Conservation (phyloP, 2,888 invertebrate genomes). For the Pinctada fucata region DNA sequence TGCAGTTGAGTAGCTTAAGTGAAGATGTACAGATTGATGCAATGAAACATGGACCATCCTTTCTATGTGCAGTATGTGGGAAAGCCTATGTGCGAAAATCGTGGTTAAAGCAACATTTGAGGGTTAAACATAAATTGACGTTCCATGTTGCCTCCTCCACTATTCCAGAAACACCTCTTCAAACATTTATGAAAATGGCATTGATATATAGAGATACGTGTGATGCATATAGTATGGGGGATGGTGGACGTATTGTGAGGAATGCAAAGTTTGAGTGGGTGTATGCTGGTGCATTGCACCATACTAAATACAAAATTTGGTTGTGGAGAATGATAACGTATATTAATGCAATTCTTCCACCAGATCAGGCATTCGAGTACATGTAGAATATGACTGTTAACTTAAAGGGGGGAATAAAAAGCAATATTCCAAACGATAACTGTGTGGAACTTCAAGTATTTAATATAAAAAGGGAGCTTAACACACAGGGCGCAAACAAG, state of each 20-base stretch:
- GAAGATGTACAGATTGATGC: not conserved
- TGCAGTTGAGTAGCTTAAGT: too few species aligned
- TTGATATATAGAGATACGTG: not conserved
- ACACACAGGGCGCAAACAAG: slow-evolving; percentile 33
- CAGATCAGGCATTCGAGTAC: slow-evolving; percentile 17
- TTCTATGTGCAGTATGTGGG: not conserved
- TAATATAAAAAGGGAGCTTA: slow-evolving; percentile 28
- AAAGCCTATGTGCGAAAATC: not conserved
- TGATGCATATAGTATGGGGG: slow-evolving; percentile 1
- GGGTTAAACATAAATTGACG: too few species aligned
- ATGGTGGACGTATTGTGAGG: not conserved
- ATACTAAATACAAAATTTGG: slow-evolving; percentile 27
- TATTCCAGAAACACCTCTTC: too few species aligned
- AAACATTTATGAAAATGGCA: not conserved
- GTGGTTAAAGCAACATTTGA: too few species aligned
- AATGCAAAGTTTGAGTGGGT: too few species aligned
- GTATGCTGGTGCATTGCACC: not conserved
- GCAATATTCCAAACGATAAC: slow-evolving; percentile 31
- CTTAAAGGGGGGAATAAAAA: slow-evolving; percentile 13
- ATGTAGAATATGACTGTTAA: slow-evolving; percentile 27
- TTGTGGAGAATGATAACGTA: not conserved
- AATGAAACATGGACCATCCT: not conserved
- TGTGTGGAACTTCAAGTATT: slow-evolving; percentile 10
- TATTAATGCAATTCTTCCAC: too few species aligned
- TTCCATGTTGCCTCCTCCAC: too few species aligned